A percentile compares a stretch with the other conserved stretches of the same genome.
Evolutionary conservation across 2,797 vertebrate genomes (phyloP).

Genomic region (Sphenopsis melanotis): DNA sequence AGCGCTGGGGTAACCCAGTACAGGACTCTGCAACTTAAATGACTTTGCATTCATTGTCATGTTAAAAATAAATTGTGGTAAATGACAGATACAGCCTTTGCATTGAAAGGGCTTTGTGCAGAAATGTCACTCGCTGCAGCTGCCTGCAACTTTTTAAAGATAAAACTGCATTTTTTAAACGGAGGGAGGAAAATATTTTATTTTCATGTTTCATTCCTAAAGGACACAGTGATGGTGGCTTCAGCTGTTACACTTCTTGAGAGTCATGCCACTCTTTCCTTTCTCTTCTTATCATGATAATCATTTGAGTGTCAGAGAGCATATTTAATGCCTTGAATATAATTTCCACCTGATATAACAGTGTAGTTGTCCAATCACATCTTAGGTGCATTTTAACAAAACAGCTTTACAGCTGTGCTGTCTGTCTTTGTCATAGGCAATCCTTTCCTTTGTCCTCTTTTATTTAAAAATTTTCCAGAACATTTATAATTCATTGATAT

Average conservation of each 20-base stretch:
- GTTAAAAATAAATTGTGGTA: conserved; percentile 24
- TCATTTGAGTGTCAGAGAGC: background rate
- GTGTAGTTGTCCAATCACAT: background rate
- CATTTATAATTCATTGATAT: conserved; percentile 41
- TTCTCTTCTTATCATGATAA: background rate
- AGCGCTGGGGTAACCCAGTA: background rate
- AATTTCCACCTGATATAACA: background rate
- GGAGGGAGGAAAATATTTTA: background rate
- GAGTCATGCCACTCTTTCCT: background rate
- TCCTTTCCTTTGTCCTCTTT: conserved; percentile 6
- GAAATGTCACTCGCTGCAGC: background rate
- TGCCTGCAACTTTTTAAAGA: background rate
- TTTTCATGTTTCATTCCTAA: background rate
- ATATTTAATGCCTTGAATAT: background rate
- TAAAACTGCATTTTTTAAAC: background rate
- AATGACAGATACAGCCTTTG: conserved; percentile 11
- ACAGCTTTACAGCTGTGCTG: conserved; percentile 5
- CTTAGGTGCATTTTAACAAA: background rate
- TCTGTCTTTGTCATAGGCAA: conserved; percentile 32
- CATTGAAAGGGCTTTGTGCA: background rate
- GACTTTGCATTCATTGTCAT: background rate
- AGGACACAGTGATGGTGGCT: background rate
- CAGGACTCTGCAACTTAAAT: background rate
- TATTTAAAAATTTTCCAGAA: conserved; percentile 26
- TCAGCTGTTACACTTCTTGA: background rate